A percentile compares a stretch with the other conserved stretches of the same genome.
phyloP scores from a whole-genome alignment of 2,888 invertebrate genomes.

The Drosophila lacicola region DNA sequence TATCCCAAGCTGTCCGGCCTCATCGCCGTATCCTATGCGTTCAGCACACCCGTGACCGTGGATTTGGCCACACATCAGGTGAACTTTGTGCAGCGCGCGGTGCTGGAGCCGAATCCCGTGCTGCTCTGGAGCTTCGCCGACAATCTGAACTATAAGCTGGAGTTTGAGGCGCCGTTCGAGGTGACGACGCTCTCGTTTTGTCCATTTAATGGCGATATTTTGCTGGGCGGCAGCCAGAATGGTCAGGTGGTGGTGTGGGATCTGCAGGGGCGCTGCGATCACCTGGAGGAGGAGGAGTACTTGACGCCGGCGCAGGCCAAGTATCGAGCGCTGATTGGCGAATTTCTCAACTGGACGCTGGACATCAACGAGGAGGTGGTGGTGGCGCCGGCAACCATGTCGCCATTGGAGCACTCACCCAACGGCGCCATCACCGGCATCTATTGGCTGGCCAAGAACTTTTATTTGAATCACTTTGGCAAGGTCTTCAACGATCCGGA shows the following conservation, averaged over 20 bases:
- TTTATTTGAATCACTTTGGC: conserved; percentile 87
- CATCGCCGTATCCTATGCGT: conserved; percentile 89
- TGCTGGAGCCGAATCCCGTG: conserved; percentile 88
- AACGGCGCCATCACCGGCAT: conserved; percentile 88
- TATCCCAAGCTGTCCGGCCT: conserved; percentile 90
- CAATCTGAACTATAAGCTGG: conserved; percentile 89
- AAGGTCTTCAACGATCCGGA: conserved; percentile 85
- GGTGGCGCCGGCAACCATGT: conserved; percentile 87
- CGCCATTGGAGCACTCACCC: conserved; percentile 88
- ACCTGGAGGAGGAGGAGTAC: conserved; percentile 88
- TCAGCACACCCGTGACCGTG: conserved; percentile 85
- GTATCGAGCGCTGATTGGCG: conserved; percentile 87
- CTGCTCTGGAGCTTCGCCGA: conserved; percentile 92
- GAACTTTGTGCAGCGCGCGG: conserved; percentile 87
- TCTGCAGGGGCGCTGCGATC: conserved; percentile 87
- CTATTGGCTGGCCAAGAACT: conserved; percentile 89
- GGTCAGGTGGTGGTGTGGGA: conserved; percentile 91
- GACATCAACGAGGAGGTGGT: conserved; percentile 87
- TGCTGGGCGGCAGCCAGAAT: conserved; percentile 90
- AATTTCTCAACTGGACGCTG: conserved; percentile 90
- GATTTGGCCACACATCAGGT: conserved; percentile 72
- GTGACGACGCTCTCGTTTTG: conserved; percentile 89
- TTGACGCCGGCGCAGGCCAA: conserved; percentile 88
- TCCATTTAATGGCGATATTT: conserved; percentile 89
- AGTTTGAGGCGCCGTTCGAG: conserved; percentile 89